Conservation (phyloP, 2,888 invertebrate genomes). For the Plebejus melissa region DNA sequence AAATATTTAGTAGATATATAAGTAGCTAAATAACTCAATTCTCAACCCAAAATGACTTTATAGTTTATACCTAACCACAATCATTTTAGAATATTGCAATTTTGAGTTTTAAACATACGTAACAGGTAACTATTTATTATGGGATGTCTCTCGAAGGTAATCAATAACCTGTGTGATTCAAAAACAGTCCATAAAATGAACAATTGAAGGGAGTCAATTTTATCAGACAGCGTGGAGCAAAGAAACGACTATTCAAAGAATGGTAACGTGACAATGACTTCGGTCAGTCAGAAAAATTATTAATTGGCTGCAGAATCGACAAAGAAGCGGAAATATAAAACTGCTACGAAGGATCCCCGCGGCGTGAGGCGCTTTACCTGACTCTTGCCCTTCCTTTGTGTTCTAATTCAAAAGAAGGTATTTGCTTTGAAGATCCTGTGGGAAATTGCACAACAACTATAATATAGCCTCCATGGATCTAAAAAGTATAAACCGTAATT, state of each 20-base stretch:
- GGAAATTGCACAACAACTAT: slow-evolving; percentile 74
- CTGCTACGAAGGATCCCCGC: slow-evolving; percentile 70
- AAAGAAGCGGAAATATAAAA: slow-evolving; percentile 80
- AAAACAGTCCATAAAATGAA: slow-evolving; percentile 65
- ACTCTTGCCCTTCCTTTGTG: slow-evolving; percentile 76
- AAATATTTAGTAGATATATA: no score
- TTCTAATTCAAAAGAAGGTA: slow-evolving; percentile 66
- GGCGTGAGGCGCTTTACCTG: slow-evolving; percentile 72
- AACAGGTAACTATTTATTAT: slow-evolving; percentile 17
- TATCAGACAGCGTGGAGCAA: slow-evolving; percentile 61
- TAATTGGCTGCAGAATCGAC: slow-evolving; percentile 70
- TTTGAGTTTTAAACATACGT: slow-evolving; percentile 25
- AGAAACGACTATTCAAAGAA: slow-evolving; percentile 44
- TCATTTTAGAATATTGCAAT: not conserved
- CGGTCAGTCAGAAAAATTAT: slow-evolving; percentile 77
- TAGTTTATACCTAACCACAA: not conserved
- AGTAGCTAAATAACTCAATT: not conserved
- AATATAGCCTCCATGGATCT: slow-evolving; percentile 48
- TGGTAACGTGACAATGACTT: slow-evolving; percentile 65
- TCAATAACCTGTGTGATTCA: slow-evolving; percentile 39
- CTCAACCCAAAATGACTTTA: not conserved
- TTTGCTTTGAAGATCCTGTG: slow-evolving; percentile 71
- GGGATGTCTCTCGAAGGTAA: slow-evolving; percentile 26
- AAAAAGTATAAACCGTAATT: slow-evolving; percentile 56
- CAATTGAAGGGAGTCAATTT: slow-evolving; percentile 75